Percentiles rank a stretch among this genome's conserved stretches.
Conservation (phyloP, 2,113 vertebrate genomes). For the Platanista minor region DNA sequence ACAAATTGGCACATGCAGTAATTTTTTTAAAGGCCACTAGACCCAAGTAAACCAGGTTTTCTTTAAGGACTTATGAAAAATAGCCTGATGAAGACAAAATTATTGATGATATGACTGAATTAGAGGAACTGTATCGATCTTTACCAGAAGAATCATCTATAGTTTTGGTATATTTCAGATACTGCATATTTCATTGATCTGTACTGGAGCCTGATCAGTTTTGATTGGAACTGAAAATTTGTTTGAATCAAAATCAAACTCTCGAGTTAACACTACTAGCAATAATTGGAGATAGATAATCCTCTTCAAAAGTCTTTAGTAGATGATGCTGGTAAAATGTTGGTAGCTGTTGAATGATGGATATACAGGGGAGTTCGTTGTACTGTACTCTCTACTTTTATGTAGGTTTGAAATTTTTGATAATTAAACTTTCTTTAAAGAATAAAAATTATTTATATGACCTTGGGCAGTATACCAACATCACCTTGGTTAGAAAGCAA, state of each 20-base stretch:
- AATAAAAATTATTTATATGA: background rate
- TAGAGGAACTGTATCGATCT: background rate
- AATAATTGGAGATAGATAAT: background rate
- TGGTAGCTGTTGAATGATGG: background rate
- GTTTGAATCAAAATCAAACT: background rate
- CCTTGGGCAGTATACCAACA: background rate
- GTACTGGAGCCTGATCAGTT: background rate
- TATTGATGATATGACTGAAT: background rate
- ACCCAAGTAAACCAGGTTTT: background rate
- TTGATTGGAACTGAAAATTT: background rate
- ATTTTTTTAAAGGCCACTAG: background rate
- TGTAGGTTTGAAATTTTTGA: background rate
- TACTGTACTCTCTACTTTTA: background rate
- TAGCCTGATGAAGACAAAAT: background rate
- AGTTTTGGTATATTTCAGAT: background rate
- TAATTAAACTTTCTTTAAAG: background rate
- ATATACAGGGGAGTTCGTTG: background rate
- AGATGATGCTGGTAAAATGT: background rate
- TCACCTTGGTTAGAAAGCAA: background rate
- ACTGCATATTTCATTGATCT: background rate
- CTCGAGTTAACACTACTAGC: background rate
- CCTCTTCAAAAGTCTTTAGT: background rate
- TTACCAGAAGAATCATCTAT: background rate
- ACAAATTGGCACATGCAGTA: background rate
- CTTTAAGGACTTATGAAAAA: background rate